Percentiles rank a stretch among this genome's conserved stretches.
phyloP scores from a whole-genome alignment of 2,888 invertebrate species.

The Cyrtodaria siliqua region DNA sequence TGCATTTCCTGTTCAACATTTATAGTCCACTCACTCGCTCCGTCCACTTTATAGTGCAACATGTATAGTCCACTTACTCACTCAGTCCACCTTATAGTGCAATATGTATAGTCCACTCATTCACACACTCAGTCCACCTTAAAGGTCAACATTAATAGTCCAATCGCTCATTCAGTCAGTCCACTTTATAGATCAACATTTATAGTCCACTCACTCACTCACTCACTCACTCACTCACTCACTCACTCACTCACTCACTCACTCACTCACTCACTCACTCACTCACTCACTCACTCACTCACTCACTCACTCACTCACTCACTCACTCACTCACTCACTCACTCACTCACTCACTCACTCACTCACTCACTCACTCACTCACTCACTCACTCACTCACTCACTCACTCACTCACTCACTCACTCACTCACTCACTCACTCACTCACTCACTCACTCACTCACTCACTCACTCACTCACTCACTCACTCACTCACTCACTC shows the following conservation, averaged over 20 bases:
- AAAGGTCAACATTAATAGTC: no score
- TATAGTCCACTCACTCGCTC: no score
- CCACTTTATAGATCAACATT: no score
- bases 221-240: constrained; percentile 9
- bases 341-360: constrained; percentile 9
- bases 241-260: constrained; percentile 9
- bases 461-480: constrained; percentile 7
- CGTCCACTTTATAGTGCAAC: no score
- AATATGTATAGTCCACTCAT: no score
- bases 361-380: constrained; percentile 9
- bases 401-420: constrained; percentile 9
- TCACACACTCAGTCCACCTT: no score
- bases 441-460: constrained; percentile 9
- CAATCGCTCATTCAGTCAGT: no score
- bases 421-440: constrained; percentile 6
- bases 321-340: constrained; percentile 9
- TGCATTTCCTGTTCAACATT: no score
- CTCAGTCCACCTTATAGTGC: no score
- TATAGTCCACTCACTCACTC: constrained; percentile 9
- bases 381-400: constrained; percentile 9
- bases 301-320: constrained; percentile 9
- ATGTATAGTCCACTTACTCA: no score
- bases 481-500: constrained; percentile 7
- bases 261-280: constrained; percentile 9
- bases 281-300: constrained; percentile 8